A percentile compares a stretch with the other conserved stretches of the same genome.
These are phyloP conservation scores for Stercorarius parasiticus DNA, from an alignment of 2,113 vertebrate species.

Conservation along the genomic window DNA sequence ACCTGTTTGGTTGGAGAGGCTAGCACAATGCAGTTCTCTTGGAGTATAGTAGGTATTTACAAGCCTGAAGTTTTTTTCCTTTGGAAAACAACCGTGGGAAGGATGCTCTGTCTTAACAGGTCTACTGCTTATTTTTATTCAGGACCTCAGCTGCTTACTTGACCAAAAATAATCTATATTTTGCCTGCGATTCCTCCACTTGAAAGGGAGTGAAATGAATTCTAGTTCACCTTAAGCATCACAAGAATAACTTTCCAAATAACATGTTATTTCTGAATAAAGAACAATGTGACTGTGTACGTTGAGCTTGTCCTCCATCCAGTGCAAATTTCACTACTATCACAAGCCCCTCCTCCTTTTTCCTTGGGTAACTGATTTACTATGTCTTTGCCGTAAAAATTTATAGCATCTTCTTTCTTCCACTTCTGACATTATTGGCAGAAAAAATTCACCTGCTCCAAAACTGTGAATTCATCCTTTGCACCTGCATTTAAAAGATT, in stretches of 20 bases:
- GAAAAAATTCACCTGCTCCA: not conserved
- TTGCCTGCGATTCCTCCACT: not conserved
- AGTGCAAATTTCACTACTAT: not conserved
- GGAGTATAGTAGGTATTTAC: not conserved
- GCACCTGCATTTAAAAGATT: constrained; percentile 44
- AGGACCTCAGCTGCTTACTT: not conserved
- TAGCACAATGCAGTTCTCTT: not conserved
- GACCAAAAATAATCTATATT: not conserved
- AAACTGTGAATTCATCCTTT: constrained; percentile 20
- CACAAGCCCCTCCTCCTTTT: not conserved
- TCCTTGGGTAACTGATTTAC: not conserved
- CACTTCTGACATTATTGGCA: not conserved
- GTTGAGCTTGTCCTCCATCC: not conserved
- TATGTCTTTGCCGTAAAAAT: not conserved
- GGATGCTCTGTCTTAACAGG: not conserved
- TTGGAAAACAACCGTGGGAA: not conserved
- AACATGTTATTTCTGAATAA: not conserved
- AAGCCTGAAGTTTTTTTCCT: not conserved
- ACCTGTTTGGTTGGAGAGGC: not conserved
- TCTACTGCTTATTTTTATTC: not conserved
- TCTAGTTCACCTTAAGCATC: not conserved
- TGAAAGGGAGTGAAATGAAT: not conserved
- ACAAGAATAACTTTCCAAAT: not conserved
- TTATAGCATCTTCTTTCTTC: not conserved
- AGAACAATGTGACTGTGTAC: not conserved